phyloP scores from a whole-genome alignment of 2,797 vertebrate species.

The Remorina albescens region DNA sequence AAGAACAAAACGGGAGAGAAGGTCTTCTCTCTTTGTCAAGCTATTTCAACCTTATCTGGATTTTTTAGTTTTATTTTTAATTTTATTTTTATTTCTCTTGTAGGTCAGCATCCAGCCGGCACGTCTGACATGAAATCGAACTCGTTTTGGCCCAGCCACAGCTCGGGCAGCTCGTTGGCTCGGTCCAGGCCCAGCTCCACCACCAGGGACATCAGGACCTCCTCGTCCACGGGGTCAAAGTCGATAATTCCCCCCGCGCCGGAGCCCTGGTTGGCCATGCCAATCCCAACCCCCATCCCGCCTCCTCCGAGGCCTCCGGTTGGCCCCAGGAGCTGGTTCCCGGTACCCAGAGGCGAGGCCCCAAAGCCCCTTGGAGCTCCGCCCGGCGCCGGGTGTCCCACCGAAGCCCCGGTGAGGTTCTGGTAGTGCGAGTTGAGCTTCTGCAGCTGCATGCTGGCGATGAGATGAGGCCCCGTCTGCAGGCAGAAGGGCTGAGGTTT shows the following conservation, averaged over 20 bases:
- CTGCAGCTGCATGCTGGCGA: constrained; percentile 89
- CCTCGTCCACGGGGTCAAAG: constrained; percentile 88
- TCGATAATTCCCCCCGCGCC: constrained; percentile 79
- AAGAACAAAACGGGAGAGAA: constrained; percentile 37
- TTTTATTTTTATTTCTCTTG: background rate
- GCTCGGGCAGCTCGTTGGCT: constrained; percentile 89
- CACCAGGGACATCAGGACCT: constrained; percentile 89
- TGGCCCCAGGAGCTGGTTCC: constrained; percentile 70
- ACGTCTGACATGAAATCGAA: constrained; percentile 89
- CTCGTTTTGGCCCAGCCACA: constrained; percentile 91
- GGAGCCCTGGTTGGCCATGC: constrained; percentile 69
- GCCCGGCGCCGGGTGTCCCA: constrained; percentile 40
- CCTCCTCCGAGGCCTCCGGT: constrained; percentile 59
- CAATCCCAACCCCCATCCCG: constrained; percentile 54
- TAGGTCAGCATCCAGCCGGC: constrained; percentile 83
- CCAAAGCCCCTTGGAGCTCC: constrained; percentile 67
- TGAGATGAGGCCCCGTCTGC: constrained; percentile 82
- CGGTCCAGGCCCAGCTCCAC: constrained; percentile 89
- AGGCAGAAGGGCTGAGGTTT: constrained; percentile 84
- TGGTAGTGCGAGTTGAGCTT: constrained; percentile 90
- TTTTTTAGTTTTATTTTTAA: background rate
- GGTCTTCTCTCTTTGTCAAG: constrained; percentile 23
- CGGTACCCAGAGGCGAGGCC: constrained; percentile 47
- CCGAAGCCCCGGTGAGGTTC: constrained; percentile 62
- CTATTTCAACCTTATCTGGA: background rate